These are phyloP conservation scores for Halocaridina rubra DNA, from an alignment of 2,888 invertebrate species.

Conservation along the genomic window DNA sequence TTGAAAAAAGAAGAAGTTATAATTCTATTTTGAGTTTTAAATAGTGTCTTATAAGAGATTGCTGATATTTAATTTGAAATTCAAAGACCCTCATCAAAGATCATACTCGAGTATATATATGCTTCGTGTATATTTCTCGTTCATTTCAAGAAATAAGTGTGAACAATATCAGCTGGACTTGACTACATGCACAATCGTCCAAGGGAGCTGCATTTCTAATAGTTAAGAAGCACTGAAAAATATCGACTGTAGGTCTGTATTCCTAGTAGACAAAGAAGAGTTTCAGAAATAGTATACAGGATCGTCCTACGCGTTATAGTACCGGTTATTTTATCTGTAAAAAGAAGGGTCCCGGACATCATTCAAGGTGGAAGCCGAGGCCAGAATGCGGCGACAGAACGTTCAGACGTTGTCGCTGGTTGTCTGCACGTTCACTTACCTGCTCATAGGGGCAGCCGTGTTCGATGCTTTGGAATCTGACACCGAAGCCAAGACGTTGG, in stretches of 20 bases:
- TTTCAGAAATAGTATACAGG: not conserved
- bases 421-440: conserved; percentile 99
- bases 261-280: not conserved
- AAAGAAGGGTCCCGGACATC: no score
- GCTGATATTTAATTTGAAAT: no score
- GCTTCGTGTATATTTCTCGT: no score
- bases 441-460: conserved; percentile 98
- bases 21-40: no score
- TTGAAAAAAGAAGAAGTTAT: no score
- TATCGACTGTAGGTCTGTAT: not conserved
- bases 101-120: no score
- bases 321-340: no score
- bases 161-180: no score
- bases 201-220: not conserved
- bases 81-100: no score
- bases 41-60: no score
- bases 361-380: conserved; percentile 48
- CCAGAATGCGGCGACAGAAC: conserved; percentile 99
- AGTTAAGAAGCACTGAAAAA: not conserved
- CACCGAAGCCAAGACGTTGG: conserved; percentile 68
- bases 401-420: conserved; percentile 99
- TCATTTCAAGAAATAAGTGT: no score
- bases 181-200: not conserved
- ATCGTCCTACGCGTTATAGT: conserved; percentile 3
- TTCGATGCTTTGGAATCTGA: conserved; percentile 99